phyloP scores from a whole-genome alignment of 2,113 vertebrate species.

The Myotis brandtii region DNA sequence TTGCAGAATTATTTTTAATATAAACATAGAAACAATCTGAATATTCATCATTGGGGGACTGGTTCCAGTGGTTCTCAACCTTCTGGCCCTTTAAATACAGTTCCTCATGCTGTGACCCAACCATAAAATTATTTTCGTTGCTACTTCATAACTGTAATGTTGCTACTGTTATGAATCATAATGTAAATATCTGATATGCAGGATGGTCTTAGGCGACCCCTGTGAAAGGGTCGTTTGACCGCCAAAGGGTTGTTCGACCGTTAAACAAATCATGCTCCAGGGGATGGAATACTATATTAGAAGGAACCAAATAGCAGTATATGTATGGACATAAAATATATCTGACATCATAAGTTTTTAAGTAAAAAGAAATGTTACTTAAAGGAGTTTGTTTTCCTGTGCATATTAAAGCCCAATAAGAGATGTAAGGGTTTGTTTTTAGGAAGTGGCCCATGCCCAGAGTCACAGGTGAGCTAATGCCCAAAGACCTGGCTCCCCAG shows the following conservation, averaged over 20 bases:
- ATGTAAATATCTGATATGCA: too few relatives aligned
- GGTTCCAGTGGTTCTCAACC: not conserved
- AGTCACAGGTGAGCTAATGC: not conserved
- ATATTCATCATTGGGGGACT: not conserved
- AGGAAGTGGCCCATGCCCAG: not conserved
- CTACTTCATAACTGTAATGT: too few relatives aligned
- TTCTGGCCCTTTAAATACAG: too few relatives aligned
- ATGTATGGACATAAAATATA: not conserved
- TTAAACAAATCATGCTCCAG: not conserved
- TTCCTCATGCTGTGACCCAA: too few relatives aligned
- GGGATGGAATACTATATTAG: not conserved
- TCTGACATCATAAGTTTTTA: not conserved
- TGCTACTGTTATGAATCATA: too few relatives aligned
- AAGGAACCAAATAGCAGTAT: not conserved
- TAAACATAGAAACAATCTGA: constrained; percentile 4
- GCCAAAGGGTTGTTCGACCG: too few relatives aligned
- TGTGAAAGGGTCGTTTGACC: too few relatives aligned
- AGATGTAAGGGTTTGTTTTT: not conserved
- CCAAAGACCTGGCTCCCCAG: not conserved
- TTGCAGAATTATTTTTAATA: not conserved
- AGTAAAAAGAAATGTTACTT: not conserved
- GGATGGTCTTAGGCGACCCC: too few relatives aligned
- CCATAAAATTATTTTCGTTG: too few relatives aligned
- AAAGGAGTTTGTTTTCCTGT: not conserved
- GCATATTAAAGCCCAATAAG: not conserved